Percentiles rank a stretch among this genome's conserved stretches.
Evolutionary conservation across 2,797 vertebrate species (phyloP).

Genomic region (Clarias laeviceps): DNA sequence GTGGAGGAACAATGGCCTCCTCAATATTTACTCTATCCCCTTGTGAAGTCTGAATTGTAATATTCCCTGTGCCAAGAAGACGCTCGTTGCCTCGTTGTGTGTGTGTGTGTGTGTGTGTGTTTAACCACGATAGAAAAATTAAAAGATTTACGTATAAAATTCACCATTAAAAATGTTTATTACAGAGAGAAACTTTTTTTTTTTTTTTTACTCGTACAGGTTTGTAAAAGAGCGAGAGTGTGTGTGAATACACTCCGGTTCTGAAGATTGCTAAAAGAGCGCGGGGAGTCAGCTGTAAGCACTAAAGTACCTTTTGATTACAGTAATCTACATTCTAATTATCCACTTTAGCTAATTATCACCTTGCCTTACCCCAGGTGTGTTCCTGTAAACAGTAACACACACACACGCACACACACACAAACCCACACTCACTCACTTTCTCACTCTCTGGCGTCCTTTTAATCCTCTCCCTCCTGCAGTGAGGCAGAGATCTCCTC

Average conservation of each 20-base stretch:
- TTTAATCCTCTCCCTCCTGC: constrained; percentile 51
- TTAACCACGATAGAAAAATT: not conserved
- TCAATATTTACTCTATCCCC: constrained; percentile 61
- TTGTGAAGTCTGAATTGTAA: constrained; percentile 52
- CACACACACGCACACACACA: constrained; percentile 42
- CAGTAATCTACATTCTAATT: constrained; percentile 59
- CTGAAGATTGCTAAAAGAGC: constrained; percentile 34
- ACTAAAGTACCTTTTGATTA: constrained; percentile 54
- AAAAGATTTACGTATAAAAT: not conserved
- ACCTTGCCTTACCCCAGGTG: constrained; percentile 60
- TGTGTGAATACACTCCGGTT: constrained; percentile 33
- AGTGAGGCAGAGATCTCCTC: constrained; percentile 40
- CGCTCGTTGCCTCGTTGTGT: constrained; percentile 46
- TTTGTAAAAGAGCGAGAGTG: constrained; percentile 26
- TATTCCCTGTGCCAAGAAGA: constrained; percentile 44
- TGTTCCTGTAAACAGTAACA: constrained; percentile 56
- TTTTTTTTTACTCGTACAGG: not conserved
- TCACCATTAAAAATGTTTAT: not conserved
- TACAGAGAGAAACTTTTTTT: not conserved
- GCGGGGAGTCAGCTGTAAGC: constrained; percentile 29
- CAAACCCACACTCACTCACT: constrained; percentile 29
- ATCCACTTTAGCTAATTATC: constrained; percentile 59
- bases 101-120: constrained; percentile 36
- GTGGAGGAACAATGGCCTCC: constrained; percentile 74
- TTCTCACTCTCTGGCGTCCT: constrained; percentile 50